Percentiles rank a stretch among this genome's conserved stretches.
phyloP scores from a whole-genome alignment of 35 echinoderm and acorn worm species.

The Ptychodera flava region DNA sequence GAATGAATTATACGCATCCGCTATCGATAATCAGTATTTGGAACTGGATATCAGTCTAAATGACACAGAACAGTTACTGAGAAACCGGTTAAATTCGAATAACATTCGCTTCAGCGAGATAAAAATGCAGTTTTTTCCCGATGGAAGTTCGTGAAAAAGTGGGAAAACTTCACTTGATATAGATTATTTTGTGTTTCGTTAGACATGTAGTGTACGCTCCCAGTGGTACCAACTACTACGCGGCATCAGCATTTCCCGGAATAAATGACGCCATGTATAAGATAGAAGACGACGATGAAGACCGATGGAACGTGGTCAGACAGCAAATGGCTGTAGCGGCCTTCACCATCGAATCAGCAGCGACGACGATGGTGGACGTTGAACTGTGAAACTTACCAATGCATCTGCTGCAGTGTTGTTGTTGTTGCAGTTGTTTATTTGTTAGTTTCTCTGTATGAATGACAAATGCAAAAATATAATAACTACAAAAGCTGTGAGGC shows the following conservation, averaged over 20 bases:
- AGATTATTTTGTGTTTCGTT: no score
- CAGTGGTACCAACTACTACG: slow-evolving; percentile 71
- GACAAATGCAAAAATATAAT: neutral
- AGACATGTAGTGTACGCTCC: slow-evolving; percentile 93
- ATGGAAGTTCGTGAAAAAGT: no score
- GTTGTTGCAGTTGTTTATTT: neutral
- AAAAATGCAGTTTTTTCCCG: no score
- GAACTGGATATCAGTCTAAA: no score
- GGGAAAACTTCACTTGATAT: no score
- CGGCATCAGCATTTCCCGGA: slow-evolving; percentile 73
- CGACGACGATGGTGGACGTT: slow-evolving; percentile 21
- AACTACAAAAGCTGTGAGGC: no score
- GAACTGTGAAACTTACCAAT: slow-evolving; percentile 5
- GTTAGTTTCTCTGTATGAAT: neutral
- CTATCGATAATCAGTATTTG: no score
- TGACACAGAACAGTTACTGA: no score
- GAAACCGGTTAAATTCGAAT: no score
- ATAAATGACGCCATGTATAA: slow-evolving; percentile 77
- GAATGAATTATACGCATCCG: no score
- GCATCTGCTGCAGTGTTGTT: neutral
- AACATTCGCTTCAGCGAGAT: no score
- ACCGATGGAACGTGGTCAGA: slow-evolving; percentile 52
- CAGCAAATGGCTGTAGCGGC: slow-evolving; percentile 24
- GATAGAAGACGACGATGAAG: slow-evolving; percentile 47
- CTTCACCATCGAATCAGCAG: slow-evolving; percentile 24